phyloP scores from a whole-genome alignment of 2,888 invertebrate species.

The Caradrina clavipalpis region DNA sequence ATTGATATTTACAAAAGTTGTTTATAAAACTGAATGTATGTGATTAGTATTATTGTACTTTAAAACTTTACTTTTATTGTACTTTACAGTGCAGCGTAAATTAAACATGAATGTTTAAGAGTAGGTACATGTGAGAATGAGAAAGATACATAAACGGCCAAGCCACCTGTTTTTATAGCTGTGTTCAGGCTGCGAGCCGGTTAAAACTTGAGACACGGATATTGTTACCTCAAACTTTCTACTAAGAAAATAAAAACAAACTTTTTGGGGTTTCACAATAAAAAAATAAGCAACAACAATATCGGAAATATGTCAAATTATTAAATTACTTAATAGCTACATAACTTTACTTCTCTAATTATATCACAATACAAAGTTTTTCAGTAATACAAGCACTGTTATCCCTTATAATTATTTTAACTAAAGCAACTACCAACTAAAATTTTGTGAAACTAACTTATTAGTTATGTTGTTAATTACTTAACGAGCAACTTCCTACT shows the following conservation, averaged over 20 bases:
- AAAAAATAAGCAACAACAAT: constrained; percentile 7
- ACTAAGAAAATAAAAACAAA: constrained; percentile 13
- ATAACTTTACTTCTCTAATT: constrained; percentile 31
- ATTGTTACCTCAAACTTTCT: constrained; percentile 36
- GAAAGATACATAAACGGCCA: constrained; percentile 18
- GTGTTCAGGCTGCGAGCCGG: constrained; percentile 13
- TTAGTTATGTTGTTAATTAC: constrained; percentile 61
- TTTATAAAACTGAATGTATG: background rate
- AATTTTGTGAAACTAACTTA: constrained; percentile 48
- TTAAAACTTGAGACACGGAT: constrained; percentile 29
- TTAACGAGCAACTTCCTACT: constrained; percentile 70
- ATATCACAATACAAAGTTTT: constrained; percentile 43
- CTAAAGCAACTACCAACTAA: constrained; percentile 37
- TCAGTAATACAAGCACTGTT: constrained; percentile 33
- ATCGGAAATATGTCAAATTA: constrained; percentile 15
- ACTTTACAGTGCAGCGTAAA: background rate
- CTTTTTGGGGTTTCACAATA: constrained; percentile 28
- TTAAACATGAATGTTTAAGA: background rate
- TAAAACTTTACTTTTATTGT: too few relatives aligned
- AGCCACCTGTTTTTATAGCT: constrained; percentile 55
- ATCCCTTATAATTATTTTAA: constrained; percentile 50
- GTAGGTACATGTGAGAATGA: constrained; percentile 1
- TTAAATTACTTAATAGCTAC: constrained; percentile 30
- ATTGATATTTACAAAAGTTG: background rate
- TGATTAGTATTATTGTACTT: background rate